Evolutionary conservation across 2,113 vertebrate species (phyloP), one percentile per base, ranked within the genome.

Genomic region (Malurus cyaneus): DNA sequence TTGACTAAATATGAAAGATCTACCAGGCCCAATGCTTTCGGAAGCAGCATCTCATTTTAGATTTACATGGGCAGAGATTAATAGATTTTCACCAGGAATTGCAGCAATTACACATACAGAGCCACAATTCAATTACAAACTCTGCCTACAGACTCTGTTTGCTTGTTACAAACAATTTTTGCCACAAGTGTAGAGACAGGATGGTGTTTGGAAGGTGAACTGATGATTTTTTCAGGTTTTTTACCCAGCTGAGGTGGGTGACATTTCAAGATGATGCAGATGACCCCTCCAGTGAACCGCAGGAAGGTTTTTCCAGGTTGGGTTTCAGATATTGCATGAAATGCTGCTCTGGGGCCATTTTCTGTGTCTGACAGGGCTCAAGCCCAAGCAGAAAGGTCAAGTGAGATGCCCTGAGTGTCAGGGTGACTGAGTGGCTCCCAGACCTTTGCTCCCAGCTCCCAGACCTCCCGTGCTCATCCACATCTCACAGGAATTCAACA

Each of bases 391-490:
- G 41, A 80, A 93, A 94, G 94, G 92, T 95, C 93, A 96, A 86
- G 72, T 17, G 64, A 84, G 90, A 94, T 86, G 83, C 82, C 92
- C 86, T 74, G 50, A 81, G 80, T 93, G 94, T 72, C 96, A 97
- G 73, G 92, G 76, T 95, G 95, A 96, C 79, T 71, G 81, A 96
- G 89, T 71, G 82, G 52, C 67, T 90, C 64, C 85, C 17, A n/a
- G 92, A 96, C 85, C 90, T 93, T 65, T 90, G 85, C 52, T 90
- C 93, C 76, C 80, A 71, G 67, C 80, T 86, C 29, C 82, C 12
- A n/a, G 92, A 96, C 94, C 94, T 96, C 95, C 88, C 83, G n/a
- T 8, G 1, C 53, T 80, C 54, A 83, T 32, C 21, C 67, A 18
- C 0, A 0, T 70, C 57, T 12, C 42, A 25, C 60, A 78, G 79